A percentile compares a stretch with the other conserved stretches of the same genome.
phyloP scores from a whole-genome alignment of 2,797 vertebrate species.

The Anas bernieri region DNA sequence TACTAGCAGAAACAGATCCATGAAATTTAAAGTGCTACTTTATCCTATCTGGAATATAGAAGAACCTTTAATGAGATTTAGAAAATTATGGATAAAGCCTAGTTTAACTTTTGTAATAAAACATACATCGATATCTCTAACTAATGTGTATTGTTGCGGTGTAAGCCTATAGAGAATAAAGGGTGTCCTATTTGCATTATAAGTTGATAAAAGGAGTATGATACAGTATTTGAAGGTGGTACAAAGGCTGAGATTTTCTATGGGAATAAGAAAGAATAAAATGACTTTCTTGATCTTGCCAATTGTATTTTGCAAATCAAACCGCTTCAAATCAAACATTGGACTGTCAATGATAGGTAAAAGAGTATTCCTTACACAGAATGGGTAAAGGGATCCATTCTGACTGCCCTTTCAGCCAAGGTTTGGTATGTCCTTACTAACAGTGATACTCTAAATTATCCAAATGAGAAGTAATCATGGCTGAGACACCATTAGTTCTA shows the following conservation, averaged over 20 bases:
- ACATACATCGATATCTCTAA: conserved; percentile 16
- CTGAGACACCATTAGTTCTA: background rate
- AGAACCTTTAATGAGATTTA: conserved; percentile 75
- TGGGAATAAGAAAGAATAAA: conserved; percentile 50
- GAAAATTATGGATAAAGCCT: conserved; percentile 64
- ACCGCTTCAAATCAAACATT: background rate
- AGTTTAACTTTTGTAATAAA: conserved; percentile 67
- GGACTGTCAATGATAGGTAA: background rate
- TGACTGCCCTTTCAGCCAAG: background rate
- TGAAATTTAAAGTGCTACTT: conserved; percentile 65
- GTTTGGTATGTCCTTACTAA: background rate
- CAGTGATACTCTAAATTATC: background rate
- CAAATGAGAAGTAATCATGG: background rate
- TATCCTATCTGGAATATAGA: conserved; percentile 64
- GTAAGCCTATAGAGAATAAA: conserved; percentile 41
- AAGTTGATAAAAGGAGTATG: conserved; percentile 65
- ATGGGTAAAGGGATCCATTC: background rate
- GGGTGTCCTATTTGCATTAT: conserved; percentile 64
- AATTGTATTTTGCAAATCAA: conserved; percentile 55
- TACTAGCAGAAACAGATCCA: conserved; percentile 28
- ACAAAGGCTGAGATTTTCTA: conserved; percentile 65
- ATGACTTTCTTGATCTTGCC: conserved; percentile 36
- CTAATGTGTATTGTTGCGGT: conserved; percentile 27
- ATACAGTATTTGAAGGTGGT: conserved; percentile 56
- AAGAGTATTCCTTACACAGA: background rate